Evolutionary conservation across 1,140 invertebrate species (phyloP).

Genomic region (Pemphigus obesinymphae): DNA sequence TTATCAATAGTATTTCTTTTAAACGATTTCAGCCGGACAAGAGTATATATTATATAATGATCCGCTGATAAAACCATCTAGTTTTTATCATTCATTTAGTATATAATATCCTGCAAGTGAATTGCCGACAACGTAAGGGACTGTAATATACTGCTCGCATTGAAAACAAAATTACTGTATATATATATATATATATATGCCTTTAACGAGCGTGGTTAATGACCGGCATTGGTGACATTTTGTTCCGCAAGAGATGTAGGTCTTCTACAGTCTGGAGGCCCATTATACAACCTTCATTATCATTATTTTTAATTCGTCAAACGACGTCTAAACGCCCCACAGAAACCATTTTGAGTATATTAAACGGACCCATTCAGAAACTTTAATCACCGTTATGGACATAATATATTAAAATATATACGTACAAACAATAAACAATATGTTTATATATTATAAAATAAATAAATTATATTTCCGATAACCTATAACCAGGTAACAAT

Average conservation of each 20-base stretch:
- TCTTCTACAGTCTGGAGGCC: neutral
- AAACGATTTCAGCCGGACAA: neutral
- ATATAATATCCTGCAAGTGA: neutral
- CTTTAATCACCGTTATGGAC: neutral
- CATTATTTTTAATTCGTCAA: slow-evolving; percentile 17
- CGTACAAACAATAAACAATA: neutral
- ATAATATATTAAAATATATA: neutral
- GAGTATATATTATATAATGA: neutral
- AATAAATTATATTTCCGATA: neutral
- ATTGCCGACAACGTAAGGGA: neutral
- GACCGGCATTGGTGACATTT: slow-evolving; percentile 18
- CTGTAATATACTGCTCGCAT: neutral
- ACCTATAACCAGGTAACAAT: no score
- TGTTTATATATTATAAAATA: neutral
- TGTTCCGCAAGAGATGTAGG: neutral
- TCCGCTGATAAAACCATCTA: neutral
- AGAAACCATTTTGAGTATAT: neutral
- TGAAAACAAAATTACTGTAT: neutral
- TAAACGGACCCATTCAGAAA: neutral
- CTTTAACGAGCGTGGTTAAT: slow-evolving; percentile 4
- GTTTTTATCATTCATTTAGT: neutral
- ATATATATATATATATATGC: no score
- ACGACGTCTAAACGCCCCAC: neutral
- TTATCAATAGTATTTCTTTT: no score
- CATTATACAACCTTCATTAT: slow-evolving; percentile 6